Conservation (phyloP, 2,888 invertebrate genomes). For the Noctua janthe region DNA sequence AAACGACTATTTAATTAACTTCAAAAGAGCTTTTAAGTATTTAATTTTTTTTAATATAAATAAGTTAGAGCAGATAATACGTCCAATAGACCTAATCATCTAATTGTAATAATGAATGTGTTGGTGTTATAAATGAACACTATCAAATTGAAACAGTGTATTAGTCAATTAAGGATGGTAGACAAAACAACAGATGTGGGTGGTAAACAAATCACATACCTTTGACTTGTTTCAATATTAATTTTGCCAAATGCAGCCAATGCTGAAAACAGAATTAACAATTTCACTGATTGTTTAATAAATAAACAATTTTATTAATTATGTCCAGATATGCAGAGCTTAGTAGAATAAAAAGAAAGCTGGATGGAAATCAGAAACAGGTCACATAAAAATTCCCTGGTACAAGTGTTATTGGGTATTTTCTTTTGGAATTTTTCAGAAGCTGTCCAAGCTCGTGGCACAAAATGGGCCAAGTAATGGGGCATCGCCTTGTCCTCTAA, state of each 20-base stretch:
- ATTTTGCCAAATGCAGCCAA: conserved; percentile 97
- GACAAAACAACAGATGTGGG: conserved; percentile 18
- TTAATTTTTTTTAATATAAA: background rate
- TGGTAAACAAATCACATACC: conserved; percentile 88
- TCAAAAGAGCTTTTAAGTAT: background rate
- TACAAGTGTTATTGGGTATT: too few relatives aligned
- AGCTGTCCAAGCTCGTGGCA: too few relatives aligned
- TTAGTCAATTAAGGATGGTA: conserved; percentile 11
- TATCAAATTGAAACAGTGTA: conserved; percentile 9
- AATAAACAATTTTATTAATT: background rate
- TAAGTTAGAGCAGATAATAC: background rate
- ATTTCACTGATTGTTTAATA: background rate
- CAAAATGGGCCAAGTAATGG: background rate
- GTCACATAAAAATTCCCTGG: background rate
- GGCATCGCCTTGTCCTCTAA: background rate
- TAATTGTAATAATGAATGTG: conserved; percentile 10
- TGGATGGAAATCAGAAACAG: background rate
- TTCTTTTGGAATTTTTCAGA: background rate
- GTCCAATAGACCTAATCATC: background rate
- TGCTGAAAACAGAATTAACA: conserved; percentile 92
- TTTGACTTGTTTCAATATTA: conserved; percentile 97
- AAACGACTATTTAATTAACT: background rate
- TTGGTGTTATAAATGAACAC: conserved; percentile 19
- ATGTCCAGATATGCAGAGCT: background rate
- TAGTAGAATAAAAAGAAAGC: background rate